phyloP scores from a whole-genome alignment of 2,113 vertebrate genomes.

The Ranitomeya variabilis region DNA sequence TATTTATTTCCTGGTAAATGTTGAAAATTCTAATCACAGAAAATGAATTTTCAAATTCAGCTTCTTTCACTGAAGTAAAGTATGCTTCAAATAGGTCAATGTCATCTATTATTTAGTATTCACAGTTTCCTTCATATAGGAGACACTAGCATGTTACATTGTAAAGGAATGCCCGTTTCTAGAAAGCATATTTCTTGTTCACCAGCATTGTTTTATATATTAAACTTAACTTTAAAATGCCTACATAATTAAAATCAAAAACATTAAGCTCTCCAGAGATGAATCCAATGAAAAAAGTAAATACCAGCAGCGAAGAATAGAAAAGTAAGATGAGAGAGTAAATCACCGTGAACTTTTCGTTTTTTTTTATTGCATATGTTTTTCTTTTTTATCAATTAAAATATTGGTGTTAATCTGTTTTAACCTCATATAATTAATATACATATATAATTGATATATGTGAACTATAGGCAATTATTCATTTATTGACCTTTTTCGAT shows the following conservation, averaged over 20 bases:
- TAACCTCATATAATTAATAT: too few relatives aligned
- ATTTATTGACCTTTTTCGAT: too few relatives aligned
- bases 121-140: conserved; percentile 27
- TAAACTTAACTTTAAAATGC: conserved; percentile 42
- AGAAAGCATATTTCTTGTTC: conserved; percentile 36
- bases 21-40: neutral
- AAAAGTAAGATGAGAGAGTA: neutral
- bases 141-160: neutral
- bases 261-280: conserved; percentile 37
- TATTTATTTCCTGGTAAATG: neutral
- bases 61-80: neutral
- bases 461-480: too few relatives aligned
- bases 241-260: conserved; percentile 50
- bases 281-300: conserved; percentile 11
- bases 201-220: conserved; percentile 27
- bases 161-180: conserved; percentile 8
- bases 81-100: conserved; percentile 44
- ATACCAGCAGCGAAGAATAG: conserved; percentile 15
- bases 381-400: too few relatives aligned
- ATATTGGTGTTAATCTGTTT: too few relatives aligned
- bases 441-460: too few relatives aligned
- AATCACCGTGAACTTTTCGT: too few relatives aligned
- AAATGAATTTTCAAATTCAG: conserved; percentile 8
- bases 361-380: too few relatives aligned
- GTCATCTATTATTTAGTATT: conserved; percentile 45